Evolutionary conservation across 2,113 vertebrate genomes (phyloP).

Genomic region (Prunella fulvescens): DNA sequence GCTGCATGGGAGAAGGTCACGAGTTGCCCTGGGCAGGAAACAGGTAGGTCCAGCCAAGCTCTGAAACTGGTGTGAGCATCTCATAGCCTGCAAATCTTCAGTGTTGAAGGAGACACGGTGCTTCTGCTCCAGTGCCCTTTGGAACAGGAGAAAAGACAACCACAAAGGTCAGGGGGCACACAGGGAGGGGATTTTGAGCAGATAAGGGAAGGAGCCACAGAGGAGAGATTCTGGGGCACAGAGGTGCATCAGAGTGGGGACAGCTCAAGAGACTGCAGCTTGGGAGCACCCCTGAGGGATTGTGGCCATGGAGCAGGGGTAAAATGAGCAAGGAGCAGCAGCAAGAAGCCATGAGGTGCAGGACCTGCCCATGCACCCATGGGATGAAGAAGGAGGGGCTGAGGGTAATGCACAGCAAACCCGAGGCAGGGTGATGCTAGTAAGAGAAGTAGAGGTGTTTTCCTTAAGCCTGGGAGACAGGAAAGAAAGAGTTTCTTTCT

Average conservation of each 20-base stretch:
- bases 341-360: background rate
- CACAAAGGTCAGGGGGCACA: background rate
- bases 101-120: rapidly evolving
- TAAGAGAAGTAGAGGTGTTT: background rate
- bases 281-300: background rate
- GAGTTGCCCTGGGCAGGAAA: background rate
- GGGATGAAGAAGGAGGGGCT: background rate
- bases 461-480: background rate
- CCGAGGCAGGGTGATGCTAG: too few relatives aligned
- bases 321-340: background rate
- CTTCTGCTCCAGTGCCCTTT: background rate
- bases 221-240: background rate
- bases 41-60: background rate
- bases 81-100: background rate
- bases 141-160: background rate
- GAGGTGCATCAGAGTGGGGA: background rate
- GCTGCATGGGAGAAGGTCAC: background rate
- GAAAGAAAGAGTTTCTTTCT: background rate
- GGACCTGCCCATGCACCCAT: rapidly evolving
- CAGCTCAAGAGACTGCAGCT: background rate
- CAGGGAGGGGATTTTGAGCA: background rate
- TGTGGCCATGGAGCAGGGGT: background rate
- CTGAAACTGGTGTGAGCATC: background rate
- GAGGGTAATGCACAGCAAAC: background rate
- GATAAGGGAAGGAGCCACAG: background rate